Evolutionary conservation across 2,113 vertebrate genomes (phyloP).

Genomic region (Tricholaema leucomelas): DNA sequence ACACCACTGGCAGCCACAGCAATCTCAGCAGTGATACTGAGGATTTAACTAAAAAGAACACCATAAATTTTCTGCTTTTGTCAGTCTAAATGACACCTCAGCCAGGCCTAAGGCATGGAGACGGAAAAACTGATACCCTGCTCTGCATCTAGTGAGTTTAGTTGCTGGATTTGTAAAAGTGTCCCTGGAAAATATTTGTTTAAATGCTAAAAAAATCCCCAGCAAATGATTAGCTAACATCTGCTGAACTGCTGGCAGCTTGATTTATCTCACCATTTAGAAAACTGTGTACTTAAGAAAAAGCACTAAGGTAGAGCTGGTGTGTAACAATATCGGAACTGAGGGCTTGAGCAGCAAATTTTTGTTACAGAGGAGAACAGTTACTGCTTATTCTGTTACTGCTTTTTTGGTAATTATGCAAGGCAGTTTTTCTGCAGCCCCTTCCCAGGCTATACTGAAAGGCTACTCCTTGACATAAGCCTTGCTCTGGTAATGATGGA

Average conservation of each 20-base stretch:
- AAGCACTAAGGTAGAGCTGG: background rate
- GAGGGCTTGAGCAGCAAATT: background rate
- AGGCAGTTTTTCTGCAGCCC: background rate
- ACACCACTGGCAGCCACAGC: background rate
- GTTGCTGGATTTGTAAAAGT: background rate
- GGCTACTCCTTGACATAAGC: background rate
- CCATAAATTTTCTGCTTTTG: slow-evolving; percentile 18
- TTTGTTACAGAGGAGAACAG: background rate
- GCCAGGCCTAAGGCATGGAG: background rate
- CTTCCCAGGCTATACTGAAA: background rate
- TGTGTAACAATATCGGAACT: background rate
- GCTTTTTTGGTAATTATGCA: background rate
- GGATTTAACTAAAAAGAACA: slow-evolving; percentile 14
- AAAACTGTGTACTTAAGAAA: background rate
- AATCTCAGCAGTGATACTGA: background rate
- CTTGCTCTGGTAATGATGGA: background rate
- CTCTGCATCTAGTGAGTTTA: background rate
- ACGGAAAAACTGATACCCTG: background rate
- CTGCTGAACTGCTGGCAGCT: background rate
- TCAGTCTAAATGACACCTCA: background rate
- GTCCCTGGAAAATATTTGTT: background rate
- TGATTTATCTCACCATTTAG: background rate
- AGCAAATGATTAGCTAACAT: background rate
- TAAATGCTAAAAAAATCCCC: background rate
- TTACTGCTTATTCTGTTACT: background rate